Base-by-base conservation (phyloP, 2,113 vertebrate genomes). In the Macroglossus sobrinus region DNA sequence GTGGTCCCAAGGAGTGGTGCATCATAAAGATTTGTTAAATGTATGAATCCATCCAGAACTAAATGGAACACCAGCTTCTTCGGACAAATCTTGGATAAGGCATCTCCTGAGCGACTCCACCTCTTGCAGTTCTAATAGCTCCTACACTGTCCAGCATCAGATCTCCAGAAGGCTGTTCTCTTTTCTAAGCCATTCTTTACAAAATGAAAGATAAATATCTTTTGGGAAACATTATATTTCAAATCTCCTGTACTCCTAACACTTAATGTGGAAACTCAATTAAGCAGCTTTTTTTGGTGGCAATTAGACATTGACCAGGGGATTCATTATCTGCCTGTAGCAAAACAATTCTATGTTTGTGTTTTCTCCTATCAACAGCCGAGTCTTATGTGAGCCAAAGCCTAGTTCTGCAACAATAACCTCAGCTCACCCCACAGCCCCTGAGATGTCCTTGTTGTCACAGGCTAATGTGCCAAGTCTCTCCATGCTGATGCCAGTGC, bases 381-480 rank as follows among this genome's bases (percentile, higher is more conserved):
- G 13, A 90, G 90, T 91, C 64, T 45, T 50, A 68, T 55, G 21
- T 55, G 64, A 53, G 81, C 85, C 89, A 95, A 92, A 89, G 88
- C 93, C 81, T 13, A 33, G 9, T 0, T 1, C 35, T 93, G 33
- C 35, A 45, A 53, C n/a, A 22, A 12, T 82, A 89, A 95, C 97
- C 96, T 97, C 82, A 91, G 90, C 91, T 97, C 88, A 97, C 97
- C 91, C 93, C 19, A 1, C 22, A 8, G 81, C 40, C 53, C 89
- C 78, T 63, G 94, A 84, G 90, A 92, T 6, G 80, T 61, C 87
- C 93, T 82, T 5, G 38, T 59, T 64, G 74, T 96, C 94, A 92
- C 50, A 40, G 40, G 84, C 87, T 64, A 80, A 43, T 1, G 2
- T 38, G 90, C 93, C 95, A 96, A 91, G 88, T 74, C 21, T 28